Conservation (phyloP, 2,113 vertebrate species). For the Eudyptes chrysolophus region DNA sequence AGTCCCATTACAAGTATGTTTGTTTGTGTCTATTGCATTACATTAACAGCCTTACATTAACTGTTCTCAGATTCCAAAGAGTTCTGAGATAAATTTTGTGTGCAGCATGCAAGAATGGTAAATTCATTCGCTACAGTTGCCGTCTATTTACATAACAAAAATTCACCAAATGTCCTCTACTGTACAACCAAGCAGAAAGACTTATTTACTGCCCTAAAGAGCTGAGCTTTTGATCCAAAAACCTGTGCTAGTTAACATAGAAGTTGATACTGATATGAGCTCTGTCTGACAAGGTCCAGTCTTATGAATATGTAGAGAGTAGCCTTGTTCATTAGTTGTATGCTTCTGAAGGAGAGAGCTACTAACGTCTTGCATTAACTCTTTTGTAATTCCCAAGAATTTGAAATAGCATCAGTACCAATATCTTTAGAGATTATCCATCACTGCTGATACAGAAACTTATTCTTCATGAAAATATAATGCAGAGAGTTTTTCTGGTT, state of each 20-base stretch:
- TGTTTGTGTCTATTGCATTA: neutral
- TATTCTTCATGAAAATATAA: neutral
- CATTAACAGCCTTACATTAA: neutral
- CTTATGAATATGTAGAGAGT: neutral
- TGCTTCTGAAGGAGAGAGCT: neutral
- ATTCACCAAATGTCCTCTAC: neutral
- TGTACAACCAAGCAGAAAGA: neutral
- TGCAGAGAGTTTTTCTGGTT: neutral
- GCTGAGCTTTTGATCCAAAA: neutral
- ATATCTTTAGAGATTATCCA: neutral
- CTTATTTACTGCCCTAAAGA: neutral
- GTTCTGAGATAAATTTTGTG: neutral
- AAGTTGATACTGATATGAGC: neutral
- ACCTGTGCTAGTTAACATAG: neutral
- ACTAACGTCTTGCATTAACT: neutral
- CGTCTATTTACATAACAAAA: neutral
- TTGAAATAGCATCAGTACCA: neutral
- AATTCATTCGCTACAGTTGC: neutral
- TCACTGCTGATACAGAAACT: neutral
- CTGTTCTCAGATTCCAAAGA: neutral
- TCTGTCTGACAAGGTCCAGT: neutral
- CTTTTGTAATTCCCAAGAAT: neutral
- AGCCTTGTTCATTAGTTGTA: neutral
- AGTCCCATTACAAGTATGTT: conserved; percentile 89
- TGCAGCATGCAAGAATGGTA: neutral